Base-by-base conservation (phyloP, 2,888 invertebrate species). In the Apamea monoglypha region DNA sequence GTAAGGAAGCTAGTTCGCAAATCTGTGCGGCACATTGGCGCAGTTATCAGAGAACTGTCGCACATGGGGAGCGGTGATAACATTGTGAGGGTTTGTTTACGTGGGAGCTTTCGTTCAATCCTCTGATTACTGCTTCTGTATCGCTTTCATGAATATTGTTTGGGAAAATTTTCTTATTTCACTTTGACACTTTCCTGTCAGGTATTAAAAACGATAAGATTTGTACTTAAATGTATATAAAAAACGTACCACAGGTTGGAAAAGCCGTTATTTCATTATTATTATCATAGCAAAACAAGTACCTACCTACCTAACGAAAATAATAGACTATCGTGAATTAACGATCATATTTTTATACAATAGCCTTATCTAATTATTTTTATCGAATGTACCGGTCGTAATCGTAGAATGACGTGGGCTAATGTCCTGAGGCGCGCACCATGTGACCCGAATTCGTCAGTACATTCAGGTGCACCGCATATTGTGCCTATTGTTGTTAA, bases 11-110 rank as follows among this genome's bases (percentile, higher is more conserved):
- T 87, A 90, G 89, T 91, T 92, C 91, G 96, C 96, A 95, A 96
- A 96, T 96, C 96, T 96, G 96, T 92, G 93, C 91, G 89, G 92
- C 96, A 96, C 92, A 95, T 96, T 96, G 95, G 80, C 84, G 85
- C 90, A 88, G 91, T 91, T 94, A 93, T 92, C 94, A 92, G 87
- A 32, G 85, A 36, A 63, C 77, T 63, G 89, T 76, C 70, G 87
- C 90, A 92, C 89, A 92, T 92, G 91, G 88, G 83, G 83, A 74
- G 47, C 82, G 67, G 53, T 90, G 92, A 92, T 92, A 91, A 90
- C 86, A 87, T 84, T 87, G 80, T 84, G 68, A 61, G 77, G 69
- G 73, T 64, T 69, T 83, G 73, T 67, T 82, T 74, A 6, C 25
- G 53, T 47, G 44, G 59, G 69, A 47, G 53, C 64, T 74, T 76